Base-by-base conservation (phyloP, 2,797 vertebrate species). In the Tamandua tetradactyla region DNA sequence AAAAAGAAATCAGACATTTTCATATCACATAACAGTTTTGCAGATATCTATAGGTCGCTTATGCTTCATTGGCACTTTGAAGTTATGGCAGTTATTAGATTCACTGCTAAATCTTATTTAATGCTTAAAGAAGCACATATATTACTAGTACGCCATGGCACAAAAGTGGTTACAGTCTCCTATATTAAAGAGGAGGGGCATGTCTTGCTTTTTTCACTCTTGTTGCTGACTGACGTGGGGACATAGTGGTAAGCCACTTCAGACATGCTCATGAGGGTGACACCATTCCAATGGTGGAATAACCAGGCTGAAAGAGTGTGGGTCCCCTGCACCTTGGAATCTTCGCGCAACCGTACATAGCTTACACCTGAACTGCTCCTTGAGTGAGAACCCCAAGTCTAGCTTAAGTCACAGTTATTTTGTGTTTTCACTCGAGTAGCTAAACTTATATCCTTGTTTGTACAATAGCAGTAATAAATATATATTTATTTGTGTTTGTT, bases 401-500 rank as follows among this genome's bases (percentile, higher is more conserved):
- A 47, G 22, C 23, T 71, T 49, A 92, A 1, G 76, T 40, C 3
- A 79, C 18, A 69, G 32, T 81, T 66, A 80, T 66, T 89, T 42
- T 85, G 59, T 42, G 25, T 78, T 20, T 87, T 87, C 27, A 52
- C 35, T 87, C 49, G n/a, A 80, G 74, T 9, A 72, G 57, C 18
- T 74, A 35, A 89, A 85, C 0, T 55, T 74, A 85, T 75, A 55
- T 11, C 62, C 18, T 74, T 83, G 35, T 79, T 85, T 83, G 57
- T 10, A 80, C 9, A 84, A 78, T 59, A 68, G 10, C 13, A 81
- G 15, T 80, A 69, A 76, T 89, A 81, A 76, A 64, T 49, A 20
- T 20, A 52, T 89, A 84, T 81, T 68, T 52, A 69, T 79, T 84
- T 88, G 59, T 72, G 72, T 80, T 84, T 44, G 55, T 64, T 84